Evolutionary conservation across 1,140 invertebrate genomes (phyloP), one percentile per base, ranked within the genome.

Genomic region (Phortica variegata): DNA sequence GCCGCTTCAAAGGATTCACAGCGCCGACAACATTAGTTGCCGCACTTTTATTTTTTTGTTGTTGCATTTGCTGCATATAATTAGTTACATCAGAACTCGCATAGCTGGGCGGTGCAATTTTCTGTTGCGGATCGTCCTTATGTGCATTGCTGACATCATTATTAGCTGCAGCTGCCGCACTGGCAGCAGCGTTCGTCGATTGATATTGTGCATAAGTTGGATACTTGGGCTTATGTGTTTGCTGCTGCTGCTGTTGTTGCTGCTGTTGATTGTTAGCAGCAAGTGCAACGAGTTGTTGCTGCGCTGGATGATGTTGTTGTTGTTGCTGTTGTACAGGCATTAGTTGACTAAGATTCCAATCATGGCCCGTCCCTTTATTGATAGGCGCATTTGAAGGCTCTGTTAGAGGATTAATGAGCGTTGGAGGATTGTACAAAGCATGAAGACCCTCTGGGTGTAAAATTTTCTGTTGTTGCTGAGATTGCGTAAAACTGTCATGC

Each of bases 181-280:
- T 68, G 6, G 70, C 65, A 10, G 65, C 60, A 16, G 70, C 62
- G 42, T 70, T 66, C n/a, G 69, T 65, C 2, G 66, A 68, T 44
- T 73, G 69, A 51, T 73, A 73, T 45, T 73, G 69, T 9, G 65
- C 58, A 54, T 69, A 75, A 1, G 63, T 75, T 21, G 65, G 66
- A 51, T 73, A 73, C 15, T 70, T 61, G 1, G 65, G 65, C 34
- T 73, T 62, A 34, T 26, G 38, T n/a, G 45, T 36, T 18, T 36
- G 39, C 13, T 61, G 49, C 12, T 56, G 55, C 6, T 48, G 19
- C 10, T 56, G 54, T 13, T 45, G 29, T 31, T 56, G 41, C n/a
- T 41, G 21, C 40, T 58, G 56, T 36, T 58, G 56, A 5, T 57
- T 39, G 13, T 47, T 21, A 5, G 31, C 38, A 42, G 46, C 21